These are phyloP conservation scores for Enteromius treurensis DNA, from an alignment of 2,797 vertebrate genomes.

Conservation along the genomic window DNA sequence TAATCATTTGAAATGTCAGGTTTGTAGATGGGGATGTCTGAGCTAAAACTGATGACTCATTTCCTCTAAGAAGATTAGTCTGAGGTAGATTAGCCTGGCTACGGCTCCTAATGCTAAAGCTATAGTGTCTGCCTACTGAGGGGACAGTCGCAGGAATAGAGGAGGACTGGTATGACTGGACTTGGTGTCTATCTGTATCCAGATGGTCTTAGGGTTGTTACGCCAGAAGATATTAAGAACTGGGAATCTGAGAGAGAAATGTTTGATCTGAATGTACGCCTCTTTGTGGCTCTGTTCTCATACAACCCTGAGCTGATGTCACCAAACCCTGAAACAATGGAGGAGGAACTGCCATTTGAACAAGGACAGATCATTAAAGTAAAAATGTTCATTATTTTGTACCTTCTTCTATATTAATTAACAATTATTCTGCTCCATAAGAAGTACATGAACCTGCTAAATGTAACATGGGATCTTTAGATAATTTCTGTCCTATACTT, in stretches of 20 bases:
- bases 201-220: slow-evolving; percentile 69
- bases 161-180: slow-evolving; percentile 67
- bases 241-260: slow-evolving; percentile 70
- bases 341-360: slow-evolving; percentile 92
- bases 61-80: slow-evolving; percentile 76
- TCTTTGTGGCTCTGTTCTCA: slow-evolving; percentile 95
- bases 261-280: slow-evolving; percentile 70
- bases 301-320: slow-evolving; percentile 95
- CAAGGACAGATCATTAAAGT: slow-evolving; percentile 94
- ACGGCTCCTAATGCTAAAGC: slow-evolving; percentile 63
- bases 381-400: slow-evolving; percentile 20
- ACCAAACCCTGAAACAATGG: slow-evolving; percentile 89
- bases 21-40: slow-evolving; percentile 47
- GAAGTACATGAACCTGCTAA: neutral
- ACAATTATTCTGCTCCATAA: neutral
- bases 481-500: neutral
- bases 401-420: neutral
- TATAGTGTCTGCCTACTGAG: slow-evolving; percentile 60
- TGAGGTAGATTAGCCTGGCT: slow-evolving; percentile 73
- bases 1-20: neutral
- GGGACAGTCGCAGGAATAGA: slow-evolving; percentile 46
- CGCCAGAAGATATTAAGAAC: slow-evolving; percentile 67
- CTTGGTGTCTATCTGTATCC: slow-evolving; percentile 76
- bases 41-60: slow-evolving; percentile 59
- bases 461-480: neutral